phyloP scores from a whole-genome alignment of 2,113 vertebrate species.

The Ibidorhyncha struthersii region DNA sequence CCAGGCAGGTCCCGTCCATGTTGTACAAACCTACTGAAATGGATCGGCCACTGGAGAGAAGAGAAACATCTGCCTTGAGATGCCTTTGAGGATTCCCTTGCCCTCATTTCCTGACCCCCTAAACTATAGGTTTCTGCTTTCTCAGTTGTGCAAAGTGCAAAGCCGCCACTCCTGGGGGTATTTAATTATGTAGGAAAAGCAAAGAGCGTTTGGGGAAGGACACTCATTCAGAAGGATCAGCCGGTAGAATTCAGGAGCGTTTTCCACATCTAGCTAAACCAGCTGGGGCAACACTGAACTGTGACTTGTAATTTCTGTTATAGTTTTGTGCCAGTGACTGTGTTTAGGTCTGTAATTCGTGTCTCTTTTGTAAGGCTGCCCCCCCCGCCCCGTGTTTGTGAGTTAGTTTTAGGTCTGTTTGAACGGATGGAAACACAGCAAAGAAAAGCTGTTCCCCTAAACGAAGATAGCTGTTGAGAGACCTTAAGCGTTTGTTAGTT shows the following conservation, averaged over 20 bases:
- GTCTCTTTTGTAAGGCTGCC: not conserved
- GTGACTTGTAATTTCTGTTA: not conserved
- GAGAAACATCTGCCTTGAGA: not conserved
- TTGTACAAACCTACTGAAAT: not conserved
- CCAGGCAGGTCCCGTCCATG: not conserved
- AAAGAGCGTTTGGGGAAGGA: not conserved
- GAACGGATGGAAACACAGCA: not conserved
- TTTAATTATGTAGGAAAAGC: not conserved
- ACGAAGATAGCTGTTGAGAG: not conserved
- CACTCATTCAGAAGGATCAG: too few relatives aligned
- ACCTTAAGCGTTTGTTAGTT: not conserved
- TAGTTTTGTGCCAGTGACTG: not conserved
- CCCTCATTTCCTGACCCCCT: not conserved
- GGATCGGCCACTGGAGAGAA: too few relatives aligned
- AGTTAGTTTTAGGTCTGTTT: not conserved
- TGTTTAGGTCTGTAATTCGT: not conserved
- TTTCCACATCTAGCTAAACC: not conserved
- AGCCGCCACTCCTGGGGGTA: not conserved
- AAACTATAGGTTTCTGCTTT: not conserved
- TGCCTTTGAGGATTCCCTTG: not conserved
- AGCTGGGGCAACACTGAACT: not conserved
- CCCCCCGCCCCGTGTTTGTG: accelerated
- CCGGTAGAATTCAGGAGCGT: not conserved
- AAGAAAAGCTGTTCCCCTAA: not conserved
- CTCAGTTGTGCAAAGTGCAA: not conserved